phyloP scores from a whole-genome alignment of 2,797 vertebrate genomes.

The Phalloptychus januarius region DNA sequence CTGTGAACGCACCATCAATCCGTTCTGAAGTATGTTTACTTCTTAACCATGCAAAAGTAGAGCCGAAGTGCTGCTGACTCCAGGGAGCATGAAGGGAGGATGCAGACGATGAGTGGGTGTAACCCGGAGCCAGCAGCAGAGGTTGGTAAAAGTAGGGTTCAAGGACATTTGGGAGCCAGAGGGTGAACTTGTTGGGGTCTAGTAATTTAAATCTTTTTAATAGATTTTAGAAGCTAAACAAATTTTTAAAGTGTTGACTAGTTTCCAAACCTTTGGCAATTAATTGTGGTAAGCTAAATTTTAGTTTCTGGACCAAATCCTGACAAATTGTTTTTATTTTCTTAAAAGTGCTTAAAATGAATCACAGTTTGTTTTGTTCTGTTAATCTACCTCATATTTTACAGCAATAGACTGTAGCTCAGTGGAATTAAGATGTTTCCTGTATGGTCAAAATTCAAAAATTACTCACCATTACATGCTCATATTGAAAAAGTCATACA shows the following conservation, averaged over 20 bases:
- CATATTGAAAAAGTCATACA: background rate
- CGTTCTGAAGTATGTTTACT: background rate
- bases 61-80: conserved; percentile 28
- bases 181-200: background rate
- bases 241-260: background rate
- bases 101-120: conserved; percentile 51
- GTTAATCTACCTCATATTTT: background rate
- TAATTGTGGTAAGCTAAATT: background rate
- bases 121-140: conserved; percentile 11
- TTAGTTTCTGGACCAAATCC: background rate
- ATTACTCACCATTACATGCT: background rate
- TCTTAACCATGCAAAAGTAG: conserved; percentile 6
- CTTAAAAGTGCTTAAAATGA: background rate
- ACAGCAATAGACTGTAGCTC: background rate
- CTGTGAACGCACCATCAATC: conserved; percentile 46
- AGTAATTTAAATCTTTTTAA: background rate
- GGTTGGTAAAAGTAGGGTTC: conserved; percentile 39
- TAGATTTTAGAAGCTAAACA: background rate
- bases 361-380: background rate
- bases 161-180: conserved; percentile 22
- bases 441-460: background rate
- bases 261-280: background rate
- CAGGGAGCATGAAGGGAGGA: conserved; percentile 47
- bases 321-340: background rate
- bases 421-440: background rate